Base-by-base conservation (phyloP, 2,888 invertebrate species). In the Capitulum mitella region DNA sequence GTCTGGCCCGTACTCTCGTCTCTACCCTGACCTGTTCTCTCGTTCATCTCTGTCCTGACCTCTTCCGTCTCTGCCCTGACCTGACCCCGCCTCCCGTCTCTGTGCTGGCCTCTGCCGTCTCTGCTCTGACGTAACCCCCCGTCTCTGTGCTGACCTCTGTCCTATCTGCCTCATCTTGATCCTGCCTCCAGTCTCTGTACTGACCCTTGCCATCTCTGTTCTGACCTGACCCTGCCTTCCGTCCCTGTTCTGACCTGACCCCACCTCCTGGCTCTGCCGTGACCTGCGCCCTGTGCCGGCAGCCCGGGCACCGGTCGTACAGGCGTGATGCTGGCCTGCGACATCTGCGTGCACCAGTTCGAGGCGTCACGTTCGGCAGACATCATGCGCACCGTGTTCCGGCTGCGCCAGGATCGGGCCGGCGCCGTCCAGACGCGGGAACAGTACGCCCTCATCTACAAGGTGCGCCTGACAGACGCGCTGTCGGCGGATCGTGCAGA, bases 381-480 rank as follows among this genome's bases (percentile, higher is more conserved):
- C 86, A 91, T 97, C 85, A 93, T 96, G 80, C 91, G 92, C 84
- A 91, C 92, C 83, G 95, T 96, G 80, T 92, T 93, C 83, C 90
- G 90, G 82, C 89, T 97, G 84, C 89, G 97, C 82, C 90, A 93
- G 83, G 95, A 96, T 84, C 88, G 97, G 26, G 95, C 95, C 76
- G 95, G 95, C 83, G 90, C 94, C 80, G 93, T 97, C 40, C 92
- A 95, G 86, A 96, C 95, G 80, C 91, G 92, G 84, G 94, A 96
- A 84, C 97, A 97, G 87, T 97, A 97, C 86, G 90, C 91, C 84
- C 94, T 95, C 87, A 91, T 97, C 82, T 96, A 97, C 86, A 93
- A 93, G 91, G 96, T 94, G 85, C 81, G 77, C 6, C 46, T 6
- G 46, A 46, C 46, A 14, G 8, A 14, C n/a, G n/a, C n/a, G n/a